A percentile compares a stretch with the other conserved stretches of the same genome.
phyloP scores from a whole-genome alignment of 2,113 vertebrate species.

The Phaethornis superciliosus region DNA sequence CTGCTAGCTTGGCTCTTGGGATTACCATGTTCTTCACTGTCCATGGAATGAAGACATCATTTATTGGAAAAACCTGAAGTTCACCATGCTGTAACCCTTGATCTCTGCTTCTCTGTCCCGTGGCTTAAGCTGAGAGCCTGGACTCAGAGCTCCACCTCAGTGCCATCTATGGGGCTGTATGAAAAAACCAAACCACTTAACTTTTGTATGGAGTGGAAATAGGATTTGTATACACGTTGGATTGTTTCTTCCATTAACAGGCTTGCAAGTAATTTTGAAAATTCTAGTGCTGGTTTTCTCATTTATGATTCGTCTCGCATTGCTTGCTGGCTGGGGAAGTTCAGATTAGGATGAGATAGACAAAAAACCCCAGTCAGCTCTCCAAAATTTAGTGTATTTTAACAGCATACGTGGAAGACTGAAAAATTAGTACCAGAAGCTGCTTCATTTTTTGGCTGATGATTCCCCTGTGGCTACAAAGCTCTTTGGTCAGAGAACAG shows the following conservation, averaged over 20 bases:
- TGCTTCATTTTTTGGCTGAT: background rate
- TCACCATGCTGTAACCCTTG: too few species aligned
- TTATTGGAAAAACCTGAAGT: too few species aligned
- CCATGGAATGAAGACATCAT: fast-evolving
- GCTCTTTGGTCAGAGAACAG: background rate
- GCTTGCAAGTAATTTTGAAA: conserved; percentile 13
- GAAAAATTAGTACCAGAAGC: conserved; percentile 19
- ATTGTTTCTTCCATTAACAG: background rate
- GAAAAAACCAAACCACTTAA: background rate
- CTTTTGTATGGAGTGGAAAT: background rate
- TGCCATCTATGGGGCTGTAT: background rate
- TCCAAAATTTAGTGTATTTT: background rate
- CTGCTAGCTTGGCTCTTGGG: background rate
- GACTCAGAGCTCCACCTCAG: background rate
- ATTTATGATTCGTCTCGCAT: background rate
- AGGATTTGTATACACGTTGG: background rate
- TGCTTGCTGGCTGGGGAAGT: background rate
- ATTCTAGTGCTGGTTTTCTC: background rate
- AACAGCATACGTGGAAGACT: background rate
- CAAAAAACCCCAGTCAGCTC: background rate
- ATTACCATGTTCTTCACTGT: background rate
- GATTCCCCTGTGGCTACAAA: background rate
- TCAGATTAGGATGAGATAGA: background rate
- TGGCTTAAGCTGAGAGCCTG: background rate
- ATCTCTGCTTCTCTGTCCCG: too few species aligned